Evolutionary conservation across 2,888 invertebrate species (phyloP), one percentile per base, ranked within the genome.

Genomic region (Chymomyza procnemis): DNA sequence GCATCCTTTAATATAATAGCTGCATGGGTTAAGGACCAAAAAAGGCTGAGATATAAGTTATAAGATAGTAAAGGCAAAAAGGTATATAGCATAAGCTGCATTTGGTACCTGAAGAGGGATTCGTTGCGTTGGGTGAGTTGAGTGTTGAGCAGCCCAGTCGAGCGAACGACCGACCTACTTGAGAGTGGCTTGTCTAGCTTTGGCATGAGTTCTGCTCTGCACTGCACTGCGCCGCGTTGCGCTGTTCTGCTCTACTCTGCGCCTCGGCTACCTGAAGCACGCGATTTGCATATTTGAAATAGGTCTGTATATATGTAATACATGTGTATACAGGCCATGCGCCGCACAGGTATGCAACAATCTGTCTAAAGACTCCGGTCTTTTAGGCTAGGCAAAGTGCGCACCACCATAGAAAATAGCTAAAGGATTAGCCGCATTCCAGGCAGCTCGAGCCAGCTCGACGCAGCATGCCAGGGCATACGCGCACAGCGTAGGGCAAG

Each of bases 401-500:
- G 79, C 73, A 83, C 81, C 81, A 81, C 78, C 78, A 70, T 66
- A 75, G 76, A 72, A 78, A 79, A 85, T 83, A 55, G 83, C 88
- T 73, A 88, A 88, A 80, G 85, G 85, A 86, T 86, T 86, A 88
- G 79, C 80, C 85, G 77, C 84, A 81, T 79, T 78, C 73, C 79
- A 48, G 58, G 60, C 76, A 67, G 71, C 64, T 73, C 69, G 67
- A 48, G 58, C 58, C 76, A 67, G 71, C 64, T 73, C 69, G 67
- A 48, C 54, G 67, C 61, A 22, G 57, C 48, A 54, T 60, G 56
- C 61, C 34, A 50, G 26, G 2, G 48, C n/a, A 21, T 19, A 26
- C 26, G n/a, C n/a, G n/a, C n/a, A 26, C 6, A 26, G 16, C 30
- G 46, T 18, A 16, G 58, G 52, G 6, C 47, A 26, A 52, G 46